Evolutionary conservation across 2,888 invertebrate species (phyloP).

Genomic region (Tetropium fuscum): DNA sequence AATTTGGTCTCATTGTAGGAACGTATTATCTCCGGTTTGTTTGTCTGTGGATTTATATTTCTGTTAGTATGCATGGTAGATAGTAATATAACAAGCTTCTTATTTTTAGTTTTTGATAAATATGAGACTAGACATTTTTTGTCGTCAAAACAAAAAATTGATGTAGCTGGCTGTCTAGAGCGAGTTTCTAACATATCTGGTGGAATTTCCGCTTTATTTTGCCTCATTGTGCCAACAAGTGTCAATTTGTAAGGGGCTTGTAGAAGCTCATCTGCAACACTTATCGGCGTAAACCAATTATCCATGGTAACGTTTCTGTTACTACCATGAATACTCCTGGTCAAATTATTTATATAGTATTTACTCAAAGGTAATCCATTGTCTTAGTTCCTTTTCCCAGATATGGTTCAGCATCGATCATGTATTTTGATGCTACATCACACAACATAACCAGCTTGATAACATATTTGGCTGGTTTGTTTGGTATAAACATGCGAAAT

Average conservation of each 20-base stretch:
- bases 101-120: constrained; percentile 7
- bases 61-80: constrained; percentile 21
- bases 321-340: constrained; percentile 46
- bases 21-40: neutral
- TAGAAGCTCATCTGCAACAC: constrained; percentile 50
- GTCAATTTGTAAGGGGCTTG: constrained; percentile 54
- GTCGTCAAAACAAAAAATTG: neutral
- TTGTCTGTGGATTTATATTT: neutral
- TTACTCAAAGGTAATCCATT: constrained; percentile 46
- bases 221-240: constrained; percentile 53
- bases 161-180: neutral
- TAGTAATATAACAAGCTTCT: constrained; percentile 27
- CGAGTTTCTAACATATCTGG: constrained; percentile 40
- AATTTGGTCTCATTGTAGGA: neutral
- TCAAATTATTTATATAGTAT: constrained; percentile 48
- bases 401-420: constrained; percentile 52
- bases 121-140: constrained; percentile 12
- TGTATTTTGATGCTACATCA: constrained; percentile 50
- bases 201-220: constrained; percentile 57
- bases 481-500: constrained; percentile 41
- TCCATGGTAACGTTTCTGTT: constrained; percentile 38
- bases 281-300: constrained; percentile 48
- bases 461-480: constrained; percentile 54
- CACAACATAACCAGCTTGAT: constrained; percentile 55
- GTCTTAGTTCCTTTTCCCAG: constrained; percentile 52